Percentiles rank a stretch among this genome's conserved stretches.
Conservation (phyloP, 1,140 invertebrate genomes). For the Polypedilum vanderplanki region DNA sequence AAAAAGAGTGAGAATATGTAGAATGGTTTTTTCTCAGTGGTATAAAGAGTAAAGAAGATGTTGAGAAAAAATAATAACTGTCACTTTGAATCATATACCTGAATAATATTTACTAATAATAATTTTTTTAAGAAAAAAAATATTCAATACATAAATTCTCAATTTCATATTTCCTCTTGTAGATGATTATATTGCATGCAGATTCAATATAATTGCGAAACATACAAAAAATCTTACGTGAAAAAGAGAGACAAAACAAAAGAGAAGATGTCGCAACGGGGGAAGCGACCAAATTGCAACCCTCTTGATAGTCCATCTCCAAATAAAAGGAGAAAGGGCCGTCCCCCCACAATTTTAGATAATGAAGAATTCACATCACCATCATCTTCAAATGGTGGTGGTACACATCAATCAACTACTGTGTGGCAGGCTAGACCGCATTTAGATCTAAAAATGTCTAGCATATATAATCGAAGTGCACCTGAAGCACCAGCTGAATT, state of each 20-base stretch:
- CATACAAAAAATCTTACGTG: constrained; percentile 3
- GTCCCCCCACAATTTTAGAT: constrained; percentile 30
- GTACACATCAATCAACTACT: constrained; percentile 32
- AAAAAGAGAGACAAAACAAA: constrained; percentile 6
- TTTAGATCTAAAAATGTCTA: constrained; percentile 78
- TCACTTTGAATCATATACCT: too few relatives aligned
- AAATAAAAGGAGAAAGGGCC: constrained; percentile 30
- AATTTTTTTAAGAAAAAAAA: not conserved
- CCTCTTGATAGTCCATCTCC: constrained; percentile 22
- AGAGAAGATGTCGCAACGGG: constrained; percentile 43
- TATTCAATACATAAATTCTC: not conserved
- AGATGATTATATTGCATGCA: constrained; percentile 21
- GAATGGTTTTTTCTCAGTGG: too few relatives aligned
- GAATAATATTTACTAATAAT: too few relatives aligned
- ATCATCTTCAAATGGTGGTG: constrained; percentile 30
- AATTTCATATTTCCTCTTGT: not conserved
- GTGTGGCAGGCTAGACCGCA: constrained; percentile 72
- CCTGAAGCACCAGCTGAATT: constrained; percentile 83
- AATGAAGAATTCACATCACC: constrained; percentile 29
- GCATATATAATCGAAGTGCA: constrained; percentile 82
- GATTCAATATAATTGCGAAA: constrained; percentile 23
- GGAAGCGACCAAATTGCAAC: constrained; percentile 36
- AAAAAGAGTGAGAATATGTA: not conserved
- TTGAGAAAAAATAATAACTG: too few relatives aligned
- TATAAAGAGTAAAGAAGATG: too few relatives aligned